These are phyloP conservation scores for Brevipalpus yothersi DNA, from an alignment of 1,140 invertebrate genomes.

Conservation along the genomic window DNA sequence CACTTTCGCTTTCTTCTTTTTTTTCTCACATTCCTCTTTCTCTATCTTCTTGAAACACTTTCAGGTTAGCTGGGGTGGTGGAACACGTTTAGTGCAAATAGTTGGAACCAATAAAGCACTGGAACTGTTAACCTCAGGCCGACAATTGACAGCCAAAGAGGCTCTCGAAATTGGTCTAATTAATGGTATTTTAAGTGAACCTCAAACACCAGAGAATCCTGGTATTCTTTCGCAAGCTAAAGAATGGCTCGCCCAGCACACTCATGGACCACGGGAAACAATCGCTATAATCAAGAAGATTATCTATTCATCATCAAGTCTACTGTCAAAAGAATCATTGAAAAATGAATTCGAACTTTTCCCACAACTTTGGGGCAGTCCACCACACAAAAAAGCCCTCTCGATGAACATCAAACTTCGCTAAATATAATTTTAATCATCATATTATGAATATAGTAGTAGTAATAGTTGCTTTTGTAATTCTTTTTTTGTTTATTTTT, in stretches of 20 bases:
- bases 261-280: constrained; percentile 14
- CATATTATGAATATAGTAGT: not conserved
- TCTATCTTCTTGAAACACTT: too few relatives aligned
- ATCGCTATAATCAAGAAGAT: constrained; percentile 23
- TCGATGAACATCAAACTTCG: constrained; percentile 7
- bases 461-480: too few relatives aligned
- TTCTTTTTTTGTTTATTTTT: too few relatives aligned
- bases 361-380: constrained; percentile 5
- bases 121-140: constrained; percentile 15
- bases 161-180: constrained; percentile 17
- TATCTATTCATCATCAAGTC: constrained; percentile 14
- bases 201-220: not conserved
- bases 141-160: constrained; percentile 13
- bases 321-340: constrained; percentile 13
- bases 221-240: constrained; percentile 13
- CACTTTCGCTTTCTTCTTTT: too few relatives aligned
- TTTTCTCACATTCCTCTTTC: too few relatives aligned
- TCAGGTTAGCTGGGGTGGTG: constrained; percentile 19
- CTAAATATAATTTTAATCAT: not conserved
- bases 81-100: constrained; percentile 16
- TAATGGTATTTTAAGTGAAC: constrained; percentile 12
- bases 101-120: constrained; percentile 18
- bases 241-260: constrained; percentile 19
- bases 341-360: constrained; percentile 3
- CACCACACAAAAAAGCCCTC: constrained; percentile 2